phyloP scores from a whole-genome alignment of 2,888 invertebrate genomes.

The Baccha elongata region DNA sequence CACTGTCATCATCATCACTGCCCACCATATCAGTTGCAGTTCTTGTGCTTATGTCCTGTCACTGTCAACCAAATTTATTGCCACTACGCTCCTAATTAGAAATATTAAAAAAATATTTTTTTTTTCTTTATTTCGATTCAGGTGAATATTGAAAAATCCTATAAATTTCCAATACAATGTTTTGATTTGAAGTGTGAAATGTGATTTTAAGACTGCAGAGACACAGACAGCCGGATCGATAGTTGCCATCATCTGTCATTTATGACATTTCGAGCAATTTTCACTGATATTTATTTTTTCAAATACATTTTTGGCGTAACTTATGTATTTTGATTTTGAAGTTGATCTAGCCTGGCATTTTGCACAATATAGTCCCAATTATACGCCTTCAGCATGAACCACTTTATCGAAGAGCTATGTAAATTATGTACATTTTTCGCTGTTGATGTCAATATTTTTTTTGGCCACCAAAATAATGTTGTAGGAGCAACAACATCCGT shows the following conservation, averaged over 20 bases:
- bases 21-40: constrained; percentile 8
- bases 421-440: constrained; percentile 32
- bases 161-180: constrained; percentile 6
- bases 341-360: constrained; percentile 23
- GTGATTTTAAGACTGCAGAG: not conserved
- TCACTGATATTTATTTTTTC: constrained; percentile 6
- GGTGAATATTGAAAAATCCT: not conserved
- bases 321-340: constrained; percentile 17
- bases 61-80: constrained; percentile 29
- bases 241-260: constrained; percentile 1
- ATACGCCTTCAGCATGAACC: constrained; percentile 36
- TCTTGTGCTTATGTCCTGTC: constrained; percentile 4
- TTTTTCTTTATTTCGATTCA: constrained; percentile 2
- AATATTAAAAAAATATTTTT: constrained; percentile 10
- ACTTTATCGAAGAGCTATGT: constrained; percentile 53
- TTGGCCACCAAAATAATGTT: constrained; percentile 33
- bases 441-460: constrained; percentile 65
- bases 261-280: constrained; percentile 11
- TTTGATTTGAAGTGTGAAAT: constrained; percentile 15
- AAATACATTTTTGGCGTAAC: constrained; percentile 10
- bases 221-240: constrained; percentile 1
- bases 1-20: constrained; percentile 46
- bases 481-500: constrained; percentile 10
- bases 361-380: constrained; percentile 37
- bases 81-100: constrained; percentile 40